A percentile compares a stretch with the other conserved stretches of the same genome.
Evolutionary conservation across 2,113 vertebrate species (phyloP).

Genomic region (Megaleporinus macrocephalus): DNA sequence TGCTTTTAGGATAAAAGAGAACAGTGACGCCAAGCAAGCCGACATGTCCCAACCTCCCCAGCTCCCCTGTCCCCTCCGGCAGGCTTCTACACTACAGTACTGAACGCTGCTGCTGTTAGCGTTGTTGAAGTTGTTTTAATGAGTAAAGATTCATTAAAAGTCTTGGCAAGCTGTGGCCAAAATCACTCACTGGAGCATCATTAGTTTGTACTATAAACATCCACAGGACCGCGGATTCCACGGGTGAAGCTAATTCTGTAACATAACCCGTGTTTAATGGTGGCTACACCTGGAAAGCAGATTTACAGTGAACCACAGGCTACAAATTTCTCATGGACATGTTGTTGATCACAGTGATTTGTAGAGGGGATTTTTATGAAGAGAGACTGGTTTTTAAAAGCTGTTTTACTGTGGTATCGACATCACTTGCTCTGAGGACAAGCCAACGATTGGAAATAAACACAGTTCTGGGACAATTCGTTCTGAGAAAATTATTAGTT

Average conservation of each 20-base stretch:
- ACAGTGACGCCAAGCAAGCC: background rate
- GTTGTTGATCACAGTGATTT: slow-evolving; percentile 2
- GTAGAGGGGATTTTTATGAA: background rate
- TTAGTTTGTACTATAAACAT: no score
- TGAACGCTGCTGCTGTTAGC: background rate
- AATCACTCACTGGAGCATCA: no score
- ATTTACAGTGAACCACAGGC: slow-evolving; percentile 6
- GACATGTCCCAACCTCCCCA: slow-evolving; percentile 14
- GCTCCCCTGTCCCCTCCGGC: slow-evolving; percentile 1
- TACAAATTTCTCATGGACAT: slow-evolving; percentile 29
- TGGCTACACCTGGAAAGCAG: slow-evolving; percentile 20
- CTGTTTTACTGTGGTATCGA: background rate
- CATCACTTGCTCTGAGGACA: no score
- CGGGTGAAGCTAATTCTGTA: background rate
- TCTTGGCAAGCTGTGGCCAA: no score
- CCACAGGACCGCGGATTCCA: no score
- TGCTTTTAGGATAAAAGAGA: background rate
- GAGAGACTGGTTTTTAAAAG: background rate
- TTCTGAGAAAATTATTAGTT: no score
- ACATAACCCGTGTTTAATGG: background rate
- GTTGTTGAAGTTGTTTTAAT: background rate
- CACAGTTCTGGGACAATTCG: no score
- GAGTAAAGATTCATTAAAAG: no score
- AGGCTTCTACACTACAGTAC: background rate
- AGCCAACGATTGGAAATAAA: no score